phyloP scores from a whole-genome alignment of 2,797 vertebrate species.

The Pangasius krempfi region DNA sequence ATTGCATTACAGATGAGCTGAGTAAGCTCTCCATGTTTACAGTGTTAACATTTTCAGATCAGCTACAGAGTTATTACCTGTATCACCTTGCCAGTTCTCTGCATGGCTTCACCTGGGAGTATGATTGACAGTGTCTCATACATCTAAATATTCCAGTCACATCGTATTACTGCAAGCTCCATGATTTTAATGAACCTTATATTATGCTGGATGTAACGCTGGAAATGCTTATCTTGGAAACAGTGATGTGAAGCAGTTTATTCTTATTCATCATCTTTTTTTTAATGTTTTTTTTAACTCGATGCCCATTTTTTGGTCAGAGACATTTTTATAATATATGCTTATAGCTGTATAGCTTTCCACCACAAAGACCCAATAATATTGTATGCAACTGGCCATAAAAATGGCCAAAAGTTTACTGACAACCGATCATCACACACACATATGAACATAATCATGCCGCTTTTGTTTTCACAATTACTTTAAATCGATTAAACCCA shows the following conservation, averaged over 20 bases:
- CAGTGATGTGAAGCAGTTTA: background rate
- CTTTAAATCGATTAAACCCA: background rate
- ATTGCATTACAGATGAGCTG: conserved; percentile 66
- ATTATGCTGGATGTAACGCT: background rate
- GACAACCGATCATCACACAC: too few species aligned
- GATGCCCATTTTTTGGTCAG: background rate
- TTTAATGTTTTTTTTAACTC: background rate
- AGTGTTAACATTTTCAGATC: conserved; percentile 54
- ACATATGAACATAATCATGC: too few species aligned
- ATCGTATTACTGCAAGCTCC: background rate
- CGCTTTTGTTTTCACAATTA: background rate
- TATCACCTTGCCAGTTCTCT: conserved; percentile 29
- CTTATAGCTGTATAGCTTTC: too few species aligned
- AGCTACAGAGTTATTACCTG: conserved; percentile 46
- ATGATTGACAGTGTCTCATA: background rate
- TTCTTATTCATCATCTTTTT: background rate
- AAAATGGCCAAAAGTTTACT: too few species aligned
- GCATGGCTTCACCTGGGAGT: conserved; percentile 25
- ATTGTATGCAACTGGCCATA: background rate
- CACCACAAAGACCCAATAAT: background rate
- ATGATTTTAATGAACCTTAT: conserved; percentile 8
- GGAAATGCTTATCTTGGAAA: background rate
- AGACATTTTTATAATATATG: background rate
- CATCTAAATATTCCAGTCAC: conserved; percentile 1
- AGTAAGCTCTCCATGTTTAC: conserved; percentile 50